These are phyloP conservation scores for Sula dactylatra DNA, from an alignment of 2,113 vertebrate genomes.

Conservation along the genomic window DNA sequence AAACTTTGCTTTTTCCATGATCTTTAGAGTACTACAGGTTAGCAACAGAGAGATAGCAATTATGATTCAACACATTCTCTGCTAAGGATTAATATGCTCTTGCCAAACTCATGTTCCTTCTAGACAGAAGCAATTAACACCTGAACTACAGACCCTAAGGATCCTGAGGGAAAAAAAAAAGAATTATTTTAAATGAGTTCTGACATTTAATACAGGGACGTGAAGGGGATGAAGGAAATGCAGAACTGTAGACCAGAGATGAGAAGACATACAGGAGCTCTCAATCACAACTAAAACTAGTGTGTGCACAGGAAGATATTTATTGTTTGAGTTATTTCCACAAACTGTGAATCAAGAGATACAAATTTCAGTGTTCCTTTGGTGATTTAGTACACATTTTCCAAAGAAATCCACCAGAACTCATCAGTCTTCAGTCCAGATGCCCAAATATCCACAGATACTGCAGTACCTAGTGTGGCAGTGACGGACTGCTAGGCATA, in stretches of 20 bases:
- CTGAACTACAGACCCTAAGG: background rate
- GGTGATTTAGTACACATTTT: background rate
- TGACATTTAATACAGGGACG: background rate
- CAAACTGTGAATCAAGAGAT: background rate
- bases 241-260: background rate
- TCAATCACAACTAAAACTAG: background rate
- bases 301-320: background rate
- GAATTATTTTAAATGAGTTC: background rate
- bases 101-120: background rate
- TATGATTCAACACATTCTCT: background rate
- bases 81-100: conserved; percentile 1
- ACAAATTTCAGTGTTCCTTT: background rate
- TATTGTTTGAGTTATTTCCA: background rate
- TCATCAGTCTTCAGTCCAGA: background rate
- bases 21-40: background rate
- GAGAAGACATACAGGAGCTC: background rate
- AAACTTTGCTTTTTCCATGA: background rate
- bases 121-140: background rate
- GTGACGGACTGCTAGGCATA: background rate
- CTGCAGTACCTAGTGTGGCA: background rate
- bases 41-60: background rate
- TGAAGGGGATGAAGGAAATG: background rate
- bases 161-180: background rate
- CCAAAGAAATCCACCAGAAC: background rate
- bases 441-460: background rate